These are phyloP conservation scores for Enteromius paludinosus DNA, from an alignment of 2,797 vertebrate genomes.

Conservation along the genomic window DNA sequence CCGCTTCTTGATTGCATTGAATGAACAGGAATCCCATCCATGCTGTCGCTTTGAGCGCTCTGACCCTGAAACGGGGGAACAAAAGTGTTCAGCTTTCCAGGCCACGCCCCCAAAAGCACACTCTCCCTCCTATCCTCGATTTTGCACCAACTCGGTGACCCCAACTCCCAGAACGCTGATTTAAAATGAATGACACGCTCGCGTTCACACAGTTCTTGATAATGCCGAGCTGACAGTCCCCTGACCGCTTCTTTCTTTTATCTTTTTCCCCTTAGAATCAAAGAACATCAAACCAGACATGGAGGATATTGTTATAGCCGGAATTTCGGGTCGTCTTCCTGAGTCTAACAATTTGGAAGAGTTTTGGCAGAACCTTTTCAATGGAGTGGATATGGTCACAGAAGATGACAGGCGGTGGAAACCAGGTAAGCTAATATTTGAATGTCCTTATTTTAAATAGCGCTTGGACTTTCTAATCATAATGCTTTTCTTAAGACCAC, in stretches of 20 bases:
- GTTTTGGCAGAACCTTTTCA: conserved; percentile 96
- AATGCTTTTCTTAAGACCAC: neutral
- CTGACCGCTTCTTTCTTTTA: conserved; percentile 6
- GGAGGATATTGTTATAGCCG: conserved; percentile 95
- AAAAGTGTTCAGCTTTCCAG: conserved; percentile 48
- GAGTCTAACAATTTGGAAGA: conserved; percentile 93
- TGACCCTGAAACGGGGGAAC: conserved; percentile 53
- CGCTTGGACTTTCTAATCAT: neutral
- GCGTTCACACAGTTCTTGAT: no score
- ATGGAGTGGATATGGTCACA: conserved; percentile 95
- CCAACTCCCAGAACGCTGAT: conserved; percentile 6
- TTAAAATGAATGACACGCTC: conserved; percentile 36
- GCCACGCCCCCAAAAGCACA: neutral
- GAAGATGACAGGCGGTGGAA: conserved; percentile 95
- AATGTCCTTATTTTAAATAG: neutral
- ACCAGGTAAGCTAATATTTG: conserved; percentile 78
- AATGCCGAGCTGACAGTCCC: no score
- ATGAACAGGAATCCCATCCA: conserved; percentile 53
- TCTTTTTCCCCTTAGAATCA: neutral
- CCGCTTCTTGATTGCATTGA: conserved; percentile 46
- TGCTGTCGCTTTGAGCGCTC: conserved; percentile 53
- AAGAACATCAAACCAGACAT: conserved; percentile 79
- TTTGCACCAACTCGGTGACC: conserved; percentile 33
- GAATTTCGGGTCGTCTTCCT: conserved; percentile 90
- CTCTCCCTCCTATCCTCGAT: conserved; percentile 22